Percentiles rank a stretch among this genome's conserved stretches.
Conservation (phyloP, 1,140 invertebrate genomes). For the Saccostrea glomerata region DNA sequence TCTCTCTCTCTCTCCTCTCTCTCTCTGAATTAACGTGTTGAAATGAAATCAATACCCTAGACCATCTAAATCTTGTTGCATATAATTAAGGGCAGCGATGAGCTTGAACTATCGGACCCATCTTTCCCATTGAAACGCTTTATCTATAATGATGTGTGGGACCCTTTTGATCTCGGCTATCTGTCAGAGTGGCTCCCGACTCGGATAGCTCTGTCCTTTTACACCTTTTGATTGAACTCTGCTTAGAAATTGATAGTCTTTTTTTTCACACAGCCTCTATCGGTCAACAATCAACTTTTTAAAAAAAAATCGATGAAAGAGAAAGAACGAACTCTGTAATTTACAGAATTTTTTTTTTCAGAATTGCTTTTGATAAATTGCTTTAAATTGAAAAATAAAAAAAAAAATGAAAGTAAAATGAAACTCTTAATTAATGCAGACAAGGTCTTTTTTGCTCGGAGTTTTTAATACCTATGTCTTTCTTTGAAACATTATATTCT, state of each 20-base stretch:
- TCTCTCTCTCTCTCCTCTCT: not conserved
- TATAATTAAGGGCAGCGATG: slow-evolving; percentile 32
- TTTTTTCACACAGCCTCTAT: not conserved
- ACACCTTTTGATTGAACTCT: not conserved
- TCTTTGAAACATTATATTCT: not conserved
- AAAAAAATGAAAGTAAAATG: not conserved
- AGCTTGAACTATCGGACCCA: slow-evolving; percentile 30
- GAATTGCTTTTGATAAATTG: not conserved
- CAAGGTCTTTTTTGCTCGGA: not conserved
- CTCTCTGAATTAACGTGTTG: not conserved
- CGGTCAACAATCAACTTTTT: not conserved
- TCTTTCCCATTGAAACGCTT: not conserved
- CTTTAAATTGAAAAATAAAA: not conserved
- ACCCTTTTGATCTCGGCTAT: slow-evolving; percentile 26
- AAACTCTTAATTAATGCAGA: not conserved
- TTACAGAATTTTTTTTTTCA: not conserved
- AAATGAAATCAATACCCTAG: slow-evolving; percentile 6
- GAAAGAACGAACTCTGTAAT: not conserved
- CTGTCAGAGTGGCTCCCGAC: not conserved
- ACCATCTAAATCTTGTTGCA: slow-evolving; percentile 8
- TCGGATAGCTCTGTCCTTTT: slow-evolving; percentile 18
- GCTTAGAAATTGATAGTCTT: slow-evolving; percentile 3
- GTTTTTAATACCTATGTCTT: not conserved
- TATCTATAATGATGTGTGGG: slow-evolving; percentile 29
- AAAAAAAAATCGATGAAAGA: not conserved